Evolutionary conservation across 2,888 invertebrate species (phyloP).

Genomic region (Drosophila anomalipes): DNA sequence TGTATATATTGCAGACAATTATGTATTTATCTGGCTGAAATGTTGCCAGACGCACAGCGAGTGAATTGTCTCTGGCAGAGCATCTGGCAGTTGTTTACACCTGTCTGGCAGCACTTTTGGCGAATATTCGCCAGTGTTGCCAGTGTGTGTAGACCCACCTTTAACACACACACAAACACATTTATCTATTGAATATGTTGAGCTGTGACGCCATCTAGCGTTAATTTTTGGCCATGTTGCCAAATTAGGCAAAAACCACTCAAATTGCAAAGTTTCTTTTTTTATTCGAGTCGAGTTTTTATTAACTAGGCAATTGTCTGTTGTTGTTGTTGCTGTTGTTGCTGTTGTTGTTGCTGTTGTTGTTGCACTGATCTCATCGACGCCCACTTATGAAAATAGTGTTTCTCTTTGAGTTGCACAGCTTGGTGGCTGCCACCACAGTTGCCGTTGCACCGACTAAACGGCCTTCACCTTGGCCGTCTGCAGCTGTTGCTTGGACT

Average conservation of each 20-base stretch:
- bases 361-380: slow-evolving; percentile 42
- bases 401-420: neutral
- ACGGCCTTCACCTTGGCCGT: slow-evolving; percentile 82
- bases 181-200: neutral
- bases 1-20: neutral
- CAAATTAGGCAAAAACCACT: slow-evolving; percentile 49
- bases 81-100: neutral
- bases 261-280: slow-evolving; percentile 2
- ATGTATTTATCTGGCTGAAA: neutral
- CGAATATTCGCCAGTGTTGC: neutral
- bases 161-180: neutral
- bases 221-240: slow-evolving; percentile 3
- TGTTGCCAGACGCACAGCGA: neutral
- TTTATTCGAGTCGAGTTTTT: slow-evolving; percentile 21
- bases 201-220: neutral
- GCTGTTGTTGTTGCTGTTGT: neutral
- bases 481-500: slow-evolving; percentile 80
- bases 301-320: slow-evolving; percentile 29
- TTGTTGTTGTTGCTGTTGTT: neutral
- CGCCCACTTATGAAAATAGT: slow-evolving; percentile 25
- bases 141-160: neutral
- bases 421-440: slow-evolving; percentile 8
- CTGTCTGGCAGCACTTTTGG: neutral
- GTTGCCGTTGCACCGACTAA: slow-evolving; percentile 14
- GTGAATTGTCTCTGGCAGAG: neutral